Percentiles rank a stretch among this genome's conserved stretches.
phyloP scores from a whole-genome alignment of 2,113 vertebrate species.

The Motacilla tschutschensis region DNA sequence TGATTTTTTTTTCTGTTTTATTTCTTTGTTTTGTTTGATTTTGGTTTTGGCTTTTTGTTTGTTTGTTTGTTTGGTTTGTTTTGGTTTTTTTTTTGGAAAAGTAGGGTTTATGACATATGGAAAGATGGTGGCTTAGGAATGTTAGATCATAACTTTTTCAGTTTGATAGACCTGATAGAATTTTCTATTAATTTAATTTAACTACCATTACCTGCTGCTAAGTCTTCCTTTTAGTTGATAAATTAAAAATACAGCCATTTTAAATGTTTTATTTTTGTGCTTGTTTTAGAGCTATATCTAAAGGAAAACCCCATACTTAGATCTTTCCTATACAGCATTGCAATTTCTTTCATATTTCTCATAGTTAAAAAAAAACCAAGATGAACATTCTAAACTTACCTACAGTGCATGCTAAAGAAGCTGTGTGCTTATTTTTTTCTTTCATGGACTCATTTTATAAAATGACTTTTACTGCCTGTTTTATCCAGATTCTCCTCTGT shows the following conservation, averaged over 20 bases:
- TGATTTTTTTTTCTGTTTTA: not conserved
- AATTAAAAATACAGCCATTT: not conserved
- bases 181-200: not conserved
- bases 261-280: not conserved
- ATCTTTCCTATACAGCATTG: not conserved
- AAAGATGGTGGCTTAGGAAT: not conserved
- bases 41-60: accelerated
- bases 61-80: not conserved
- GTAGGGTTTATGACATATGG: not conserved
- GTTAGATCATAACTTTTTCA: not conserved
- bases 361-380: not conserved
- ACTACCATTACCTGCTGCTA: not conserved
- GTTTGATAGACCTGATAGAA: not conserved
- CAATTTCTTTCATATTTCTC: not conserved
- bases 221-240: not conserved
- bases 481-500: not conserved
- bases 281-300: not conserved
- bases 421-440: not conserved
- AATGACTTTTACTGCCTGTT: not conserved
- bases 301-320: not conserved
- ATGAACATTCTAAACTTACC: not conserved
- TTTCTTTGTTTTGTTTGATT: not conserved
- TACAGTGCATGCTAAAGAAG: not conserved
- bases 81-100: not conserved
- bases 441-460: not conserved